Percentiles rank a stretch among this genome's conserved stretches.
phyloP scores from a whole-genome alignment of 2,797 vertebrate genomes.

The Knipowitschia caucasica region DNA sequence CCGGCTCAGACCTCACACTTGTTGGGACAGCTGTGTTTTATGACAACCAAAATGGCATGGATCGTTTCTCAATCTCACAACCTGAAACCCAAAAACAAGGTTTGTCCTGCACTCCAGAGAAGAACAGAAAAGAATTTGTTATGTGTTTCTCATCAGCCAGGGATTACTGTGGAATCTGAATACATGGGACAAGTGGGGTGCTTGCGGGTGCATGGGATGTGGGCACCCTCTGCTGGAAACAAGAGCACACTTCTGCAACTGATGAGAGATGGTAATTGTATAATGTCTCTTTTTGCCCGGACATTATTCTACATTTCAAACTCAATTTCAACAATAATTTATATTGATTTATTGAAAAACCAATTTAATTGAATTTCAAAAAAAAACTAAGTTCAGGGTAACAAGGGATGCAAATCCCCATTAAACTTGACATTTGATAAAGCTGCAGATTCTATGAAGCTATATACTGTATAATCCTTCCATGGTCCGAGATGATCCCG shows the following conservation, averaged over 20 bases:
- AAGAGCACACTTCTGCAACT: constrained; percentile 1
- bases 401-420: too few relatives aligned
- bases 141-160: constrained; percentile 29
- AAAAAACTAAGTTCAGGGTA: too few relatives aligned
- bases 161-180: constrained; percentile 21
- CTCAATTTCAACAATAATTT: too few relatives aligned
- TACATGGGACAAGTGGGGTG: constrained; percentile 14
- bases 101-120: constrained; percentile 21
- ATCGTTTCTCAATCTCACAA: constrained; percentile 46
- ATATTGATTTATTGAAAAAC: too few relatives aligned
- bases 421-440: too few relatives aligned
- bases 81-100: constrained; percentile 24
- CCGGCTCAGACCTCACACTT: constrained; percentile 48
- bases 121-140: constrained; percentile 6
- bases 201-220: constrained; percentile 18
- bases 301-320: too few relatives aligned
- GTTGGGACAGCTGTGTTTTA: constrained; percentile 58
- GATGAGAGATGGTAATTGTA: too few relatives aligned
- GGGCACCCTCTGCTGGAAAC: constrained; percentile 43
- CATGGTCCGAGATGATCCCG: too few relatives aligned
- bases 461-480: too few relatives aligned
- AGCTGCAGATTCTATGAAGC: too few relatives aligned
- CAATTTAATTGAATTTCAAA: too few relatives aligned
- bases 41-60: constrained; percentile 50
- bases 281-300: too few relatives aligned